These are phyloP conservation scores for Oryzias melastigma DNA, from an alignment of 2,113 vertebrate genomes.

Conservation along the genomic window DNA sequence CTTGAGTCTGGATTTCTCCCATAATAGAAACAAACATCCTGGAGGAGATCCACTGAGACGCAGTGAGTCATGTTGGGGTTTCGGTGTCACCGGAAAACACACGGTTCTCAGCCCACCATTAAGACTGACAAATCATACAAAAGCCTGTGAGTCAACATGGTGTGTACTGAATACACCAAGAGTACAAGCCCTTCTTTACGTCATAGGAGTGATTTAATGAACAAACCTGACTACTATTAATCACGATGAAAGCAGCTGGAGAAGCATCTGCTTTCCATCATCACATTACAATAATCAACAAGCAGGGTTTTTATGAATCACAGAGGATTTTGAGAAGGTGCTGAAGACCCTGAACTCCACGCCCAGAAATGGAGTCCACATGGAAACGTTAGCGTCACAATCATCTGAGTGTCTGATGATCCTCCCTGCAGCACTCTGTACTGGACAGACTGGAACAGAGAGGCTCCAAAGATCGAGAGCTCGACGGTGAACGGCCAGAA, in stretches of 20 bases:
- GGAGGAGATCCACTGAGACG: constrained; percentile 20
- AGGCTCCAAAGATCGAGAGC: constrained; percentile 94
- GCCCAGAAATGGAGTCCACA: too few species aligned
- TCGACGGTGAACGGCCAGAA: constrained; percentile 84
- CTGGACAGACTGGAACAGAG: constrained; percentile 98
- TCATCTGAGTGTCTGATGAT: too few species aligned
- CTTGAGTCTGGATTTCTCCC: constrained; percentile 14
- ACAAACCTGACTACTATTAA: too few species aligned
- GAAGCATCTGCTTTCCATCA: constrained; percentile 64
- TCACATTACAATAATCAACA: constrained; percentile 21
- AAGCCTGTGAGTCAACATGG: constrained; percentile 23
- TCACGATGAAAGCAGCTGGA: constrained; percentile 17
- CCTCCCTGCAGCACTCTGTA: constrained; percentile 83
- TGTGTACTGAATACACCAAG: constrained; percentile 13
- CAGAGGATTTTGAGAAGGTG: too few species aligned
- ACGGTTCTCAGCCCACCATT: constrained; percentile 22
- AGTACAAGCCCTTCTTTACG: too few species aligned
- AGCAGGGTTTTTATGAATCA: background rate
- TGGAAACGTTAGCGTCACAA: too few species aligned
- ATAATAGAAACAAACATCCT: constrained; percentile 26
- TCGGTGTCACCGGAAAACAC: constrained; percentile 9
- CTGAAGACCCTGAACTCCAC: too few species aligned
- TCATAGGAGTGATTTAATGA: too few species aligned
- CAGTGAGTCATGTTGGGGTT: background rate
- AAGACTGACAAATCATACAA: constrained; percentile 15